Evolutionary conservation across 2,888 invertebrate genomes (phyloP).

Genomic region (Drosophila eohydei): DNA sequence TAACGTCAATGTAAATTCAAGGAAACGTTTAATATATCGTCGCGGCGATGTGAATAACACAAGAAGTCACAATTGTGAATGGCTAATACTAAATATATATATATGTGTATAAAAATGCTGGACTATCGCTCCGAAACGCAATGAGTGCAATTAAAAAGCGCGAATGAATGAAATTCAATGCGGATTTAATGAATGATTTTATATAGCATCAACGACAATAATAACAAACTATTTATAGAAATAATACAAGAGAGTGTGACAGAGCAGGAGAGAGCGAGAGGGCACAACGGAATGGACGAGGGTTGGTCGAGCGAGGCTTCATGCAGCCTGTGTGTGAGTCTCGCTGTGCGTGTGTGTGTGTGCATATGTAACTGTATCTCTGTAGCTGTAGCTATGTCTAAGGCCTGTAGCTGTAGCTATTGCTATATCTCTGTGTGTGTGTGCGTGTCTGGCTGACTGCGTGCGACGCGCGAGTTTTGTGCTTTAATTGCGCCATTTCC

Average conservation of each 20-base stretch:
- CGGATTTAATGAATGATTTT: constrained; percentile 75
- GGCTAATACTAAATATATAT: constrained; percentile 20
- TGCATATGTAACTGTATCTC: constrained; percentile 4
- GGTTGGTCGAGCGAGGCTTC: constrained; percentile 22
- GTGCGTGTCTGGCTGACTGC: constrained; percentile 35
- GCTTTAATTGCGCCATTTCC: constrained; percentile 77
- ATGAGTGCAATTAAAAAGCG: constrained; percentile 66
- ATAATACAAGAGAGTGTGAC: neutral
- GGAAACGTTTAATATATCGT: neutral
- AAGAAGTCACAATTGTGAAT: constrained; percentile 14
- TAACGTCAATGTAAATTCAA: neutral
- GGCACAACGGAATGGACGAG: constrained; percentile 22
- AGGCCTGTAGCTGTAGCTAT: constrained; percentile 5
- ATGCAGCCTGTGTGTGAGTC: neutral
- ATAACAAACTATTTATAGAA: constrained; percentile 69
- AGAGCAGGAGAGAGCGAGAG: neutral
- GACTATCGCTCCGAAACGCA: constrained; percentile 25
- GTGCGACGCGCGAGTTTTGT: constrained; percentile 45
- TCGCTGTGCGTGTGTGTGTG: constrained; percentile 2
- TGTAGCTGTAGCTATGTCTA: constrained; percentile 4
- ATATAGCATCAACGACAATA: constrained; percentile 47
- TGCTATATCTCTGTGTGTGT: constrained; percentile 13
- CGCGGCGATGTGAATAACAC: constrained; percentile 22
- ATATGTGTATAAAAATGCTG: constrained; percentile 15
- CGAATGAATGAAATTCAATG: constrained; percentile 73